Evolutionary conservation across 2,113 vertebrate species (phyloP).

Genomic region (Hepsetus odoe): DNA sequence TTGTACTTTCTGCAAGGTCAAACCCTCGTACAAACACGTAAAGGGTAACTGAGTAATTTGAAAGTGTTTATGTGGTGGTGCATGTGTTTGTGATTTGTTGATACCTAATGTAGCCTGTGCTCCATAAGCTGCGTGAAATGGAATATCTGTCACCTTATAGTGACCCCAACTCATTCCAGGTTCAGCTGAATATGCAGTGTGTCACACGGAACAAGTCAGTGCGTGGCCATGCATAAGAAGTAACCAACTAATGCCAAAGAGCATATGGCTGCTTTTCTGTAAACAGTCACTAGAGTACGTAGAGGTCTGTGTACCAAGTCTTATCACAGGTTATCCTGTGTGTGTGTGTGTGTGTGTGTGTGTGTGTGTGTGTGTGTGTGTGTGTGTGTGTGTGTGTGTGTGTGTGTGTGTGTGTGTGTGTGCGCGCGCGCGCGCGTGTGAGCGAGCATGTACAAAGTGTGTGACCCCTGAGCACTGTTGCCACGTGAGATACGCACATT

Average conservation of each 20-base stretch:
- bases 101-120: background rate
- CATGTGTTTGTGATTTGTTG: background rate
- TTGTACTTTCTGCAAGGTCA: too few relatives aligned
- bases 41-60: background rate
- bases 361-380: too few relatives aligned
- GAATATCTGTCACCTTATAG: background rate
- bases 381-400: too few relatives aligned
- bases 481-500: background rate
- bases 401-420: too few relatives aligned
- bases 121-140: background rate
- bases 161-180: background rate
- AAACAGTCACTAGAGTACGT: background rate
- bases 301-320: constrained; percentile 5
- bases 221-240: constrained; percentile 36
- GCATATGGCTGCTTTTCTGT: constrained; percentile 23
- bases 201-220: constrained; percentile 7
- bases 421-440: too few relatives aligned
- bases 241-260: constrained; percentile 7
- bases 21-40: too few relatives aligned
- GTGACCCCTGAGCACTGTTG: background rate
- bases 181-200: constrained; percentile 20
- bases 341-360: background rate
- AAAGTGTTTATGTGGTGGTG: background rate
- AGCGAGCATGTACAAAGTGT: background rate
- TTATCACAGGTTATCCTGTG: constrained; percentile 15